Evolutionary conservation across 2,888 invertebrate species (phyloP), one percentile per base, ranked within the genome.

Genomic region (Troglohyphantes excavatus): DNA sequence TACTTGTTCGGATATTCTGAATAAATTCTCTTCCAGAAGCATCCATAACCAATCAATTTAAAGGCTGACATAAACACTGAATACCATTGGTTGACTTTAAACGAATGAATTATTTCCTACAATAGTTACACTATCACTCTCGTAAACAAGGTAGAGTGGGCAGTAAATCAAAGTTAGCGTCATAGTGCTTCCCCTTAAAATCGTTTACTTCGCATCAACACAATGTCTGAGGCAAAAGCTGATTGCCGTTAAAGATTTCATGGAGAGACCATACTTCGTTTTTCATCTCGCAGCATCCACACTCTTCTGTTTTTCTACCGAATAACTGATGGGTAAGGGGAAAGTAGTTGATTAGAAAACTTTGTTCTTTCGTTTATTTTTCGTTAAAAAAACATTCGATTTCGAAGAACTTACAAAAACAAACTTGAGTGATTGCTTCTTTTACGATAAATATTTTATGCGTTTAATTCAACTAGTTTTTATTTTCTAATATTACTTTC

Each of bases 241-340:
- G 72, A 72, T 72, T 72, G 72, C 72, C 72, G 23, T 43, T 26
- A 26, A 17, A 39, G 46, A 33, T 33, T 33, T 53, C 53, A 53
- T 68, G 0, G 27, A 11, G n/a, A 5, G n/a, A 19, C 5, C 29
- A 11, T 19, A 39, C 17, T 19, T 68, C 6, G 17, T 19, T 59
- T 63, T 23, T 21, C 1, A 53, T 53, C 53, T 53, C 53, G 53
- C 5, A 53, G 17, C 9, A n/a, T n/a, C n/a, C n/a, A 13, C n/a
- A 53, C 17, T 53, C n/a, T 5, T 13, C 53, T n/a, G 53, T 2
- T 11, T 53, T 53, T 53, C n/a, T 11, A 2, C 53, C n/a, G 13
- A 0, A 53, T 0, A n/a, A 53, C 13, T 53, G 2, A 63, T 63
- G 63, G 63, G 9, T 21, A 7, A 23, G 23, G 23, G 23, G 23